Base-by-base conservation (phyloP, 2,888 invertebrate species). In the Temnothorax ravouxi region DNA sequence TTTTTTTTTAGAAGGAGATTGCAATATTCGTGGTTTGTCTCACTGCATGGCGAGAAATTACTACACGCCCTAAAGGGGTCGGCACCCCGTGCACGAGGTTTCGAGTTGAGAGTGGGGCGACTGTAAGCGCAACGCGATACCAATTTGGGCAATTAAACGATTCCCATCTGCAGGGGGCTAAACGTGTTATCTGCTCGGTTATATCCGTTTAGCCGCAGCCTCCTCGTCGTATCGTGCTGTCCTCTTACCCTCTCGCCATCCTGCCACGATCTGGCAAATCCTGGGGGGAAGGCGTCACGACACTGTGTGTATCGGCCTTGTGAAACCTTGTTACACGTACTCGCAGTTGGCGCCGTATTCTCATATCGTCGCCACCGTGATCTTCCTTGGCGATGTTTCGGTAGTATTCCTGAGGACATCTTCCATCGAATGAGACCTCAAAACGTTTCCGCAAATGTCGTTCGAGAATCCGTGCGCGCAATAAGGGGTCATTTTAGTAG, bases 101-200 rank as follows among this genome's bases (percentile, higher is more conserved):
- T 84, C 56, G 59, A 82, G 44, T 21, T 38, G 72, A 88, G 50
- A 56, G 52, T 29, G 13, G 81, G 13, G 75, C 71, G 80, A 69
- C 66, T 75, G 74, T 52, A 54, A 79, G 59, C 67, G 83, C 81
- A 80, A 87, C 84, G 85, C 84, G 89, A 90, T 92, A 91, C 93
- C 91, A 93, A 94, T 94, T 94, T 92, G 87, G 90, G 90, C 92
- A 93, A 94, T 94, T 94, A 93, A 93, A 92, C 91, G 91, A 88
- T 90, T 86, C 91, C 91, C 91, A 91, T 89, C 91, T 92, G 91
- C 87, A 87, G 76, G 86, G 59, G 86, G 84, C 85, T 91, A 89
- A 93, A 89, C 90, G 90, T 91, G 92, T 92, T 93, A 93, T 93
- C 93, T 90, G 89, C 84, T 88, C 88, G 87, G 91, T 92, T 91